Conservation (phyloP, 2,888 invertebrate genomes). For the Leptinotarsa haldemani region DNA sequence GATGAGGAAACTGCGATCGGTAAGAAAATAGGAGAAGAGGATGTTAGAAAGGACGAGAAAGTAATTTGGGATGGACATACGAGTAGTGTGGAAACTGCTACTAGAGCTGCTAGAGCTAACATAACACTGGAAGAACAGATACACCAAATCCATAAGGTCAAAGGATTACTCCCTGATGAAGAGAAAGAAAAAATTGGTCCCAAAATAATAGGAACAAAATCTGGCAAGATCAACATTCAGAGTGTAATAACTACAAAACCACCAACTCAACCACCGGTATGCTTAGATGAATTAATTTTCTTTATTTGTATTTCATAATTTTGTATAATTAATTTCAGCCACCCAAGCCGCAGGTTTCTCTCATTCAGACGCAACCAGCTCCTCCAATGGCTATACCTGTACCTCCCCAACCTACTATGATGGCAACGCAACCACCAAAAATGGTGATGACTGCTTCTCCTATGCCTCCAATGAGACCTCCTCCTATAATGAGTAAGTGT, state of each 20-base stretch:
- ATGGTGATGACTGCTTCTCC: conserved; percentile 75
- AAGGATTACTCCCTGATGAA: conserved; percentile 93
- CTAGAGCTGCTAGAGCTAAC: conserved; percentile 92
- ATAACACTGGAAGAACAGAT: conserved; percentile 97
- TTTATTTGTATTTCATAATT: background rate
- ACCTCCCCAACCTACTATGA: conserved; percentile 68
- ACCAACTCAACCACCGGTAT: conserved; percentile 57
- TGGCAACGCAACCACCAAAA: conserved; percentile 68
- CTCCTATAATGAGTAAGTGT: conserved; percentile 70
- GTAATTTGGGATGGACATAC: conserved; percentile 99
- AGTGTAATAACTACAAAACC: conserved; percentile 64
- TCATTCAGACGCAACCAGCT: conserved; percentile 68
- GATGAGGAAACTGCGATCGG: conserved; percentile 99
- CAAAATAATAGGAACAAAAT: conserved; percentile 73
- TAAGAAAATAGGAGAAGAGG: conserved; percentile 93
- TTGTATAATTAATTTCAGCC: conserved; percentile 33
- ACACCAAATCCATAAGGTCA: conserved; percentile 96
- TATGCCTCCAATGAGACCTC: conserved; percentile 71
- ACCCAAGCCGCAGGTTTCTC: conserved; percentile 49
- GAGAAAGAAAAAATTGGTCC: conserved; percentile 98
- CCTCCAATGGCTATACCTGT: conserved; percentile 63
- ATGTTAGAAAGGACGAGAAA: conserved; percentile 85
- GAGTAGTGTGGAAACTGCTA: conserved; percentile 95
- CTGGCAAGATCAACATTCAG: conserved; percentile 53
- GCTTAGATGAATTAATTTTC: conserved; percentile 21